Evolutionary conservation across 1,140 invertebrate species (phyloP).

Genomic region (Cotesia vestalis): DNA sequence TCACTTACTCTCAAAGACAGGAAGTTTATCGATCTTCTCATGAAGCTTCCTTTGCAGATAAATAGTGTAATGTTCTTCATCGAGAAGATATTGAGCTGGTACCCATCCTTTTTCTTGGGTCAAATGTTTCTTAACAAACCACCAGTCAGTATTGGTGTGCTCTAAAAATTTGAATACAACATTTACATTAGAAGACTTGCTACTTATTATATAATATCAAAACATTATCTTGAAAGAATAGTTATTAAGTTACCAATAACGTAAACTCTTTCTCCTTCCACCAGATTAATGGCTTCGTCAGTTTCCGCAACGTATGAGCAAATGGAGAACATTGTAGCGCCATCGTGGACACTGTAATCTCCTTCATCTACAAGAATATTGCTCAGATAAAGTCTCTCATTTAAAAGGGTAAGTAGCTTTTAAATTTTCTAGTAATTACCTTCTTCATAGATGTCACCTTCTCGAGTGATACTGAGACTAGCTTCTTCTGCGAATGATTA

Average conservation of each 20-base stretch:
- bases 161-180: conserved; percentile 60
- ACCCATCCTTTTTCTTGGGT: conserved; percentile 93
- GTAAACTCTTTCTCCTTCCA: conserved; percentile 89
- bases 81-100: conserved; percentile 86
- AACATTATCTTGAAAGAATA: background rate
- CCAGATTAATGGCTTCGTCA: conserved; percentile 85
- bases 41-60: conserved; percentile 88
- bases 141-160: conserved; percentile 85
- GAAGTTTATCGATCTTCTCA: conserved; percentile 90
- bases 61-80: conserved; percentile 80
- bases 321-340: conserved; percentile 83
- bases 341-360: conserved; percentile 70
- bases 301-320: conserved; percentile 88
- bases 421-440: conserved; percentile 46
- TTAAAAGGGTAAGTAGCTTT: conserved; percentile 9
- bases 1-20: conserved; percentile 88
- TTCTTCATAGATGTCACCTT: conserved; percentile 66
- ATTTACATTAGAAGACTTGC: conserved; percentile 20
- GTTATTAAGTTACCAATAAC: conserved; percentile 73
- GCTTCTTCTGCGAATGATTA: conserved; percentile 66
- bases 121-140: conserved; percentile 89
- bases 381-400: background rate
- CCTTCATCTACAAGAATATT: conserved; percentile 40
- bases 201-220: background rate
- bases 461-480: conserved; percentile 69